Base-by-base conservation (phyloP, 37 sponge, comb jelly and placozoan genomes). In the Crambe crambe region DNA sequence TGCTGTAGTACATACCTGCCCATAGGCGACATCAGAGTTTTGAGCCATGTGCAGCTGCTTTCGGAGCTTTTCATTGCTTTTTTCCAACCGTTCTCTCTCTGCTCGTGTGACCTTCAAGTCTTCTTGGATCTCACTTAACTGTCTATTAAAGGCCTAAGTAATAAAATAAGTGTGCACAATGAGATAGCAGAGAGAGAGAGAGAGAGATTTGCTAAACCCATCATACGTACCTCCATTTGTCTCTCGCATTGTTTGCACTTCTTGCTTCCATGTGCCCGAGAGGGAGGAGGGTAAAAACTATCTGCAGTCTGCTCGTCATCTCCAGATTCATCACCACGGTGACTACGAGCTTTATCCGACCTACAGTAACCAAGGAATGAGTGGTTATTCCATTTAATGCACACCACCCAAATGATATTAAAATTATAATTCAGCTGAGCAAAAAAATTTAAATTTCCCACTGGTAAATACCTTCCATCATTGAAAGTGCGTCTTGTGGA, bases 11-110 rank as follows among this genome's bases (percentile, higher is more conserved):
- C n/a, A n/a, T 67, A 77, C 79, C 68, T 66, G 66, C 37, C 42
- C 68, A 44, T 65, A 62, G 1, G 66, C 47, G 21, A 43, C 22
- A 30, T 78, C 78, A 10, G 61, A 41, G 73, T 37, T 81, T 8
- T 81, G 42, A 6, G 72, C 41, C 0, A 32, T 38, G n/a, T 56
- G 56, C 0, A 68, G 70, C 29, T 70, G 59, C 32, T 81, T 81
- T 21, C 81, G 61, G 2, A 71, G 44, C 22, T 27, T 60, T 42
- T 81, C 81, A n/a, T 58, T 69, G 39, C 20, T 39, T 31, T 60
- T 40, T 25, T 81, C 81, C 63, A 81, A 63, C 17, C 81, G 56
- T 25, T 56, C 80, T 54, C 80, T 43, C 25, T 68, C 80, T 2
- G 3, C 39, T 38, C 74, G 61, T 0, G 43, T 72, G 2, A 73